These are phyloP conservation scores for Rhinogobio ventralis DNA, from an alignment of 2,797 vertebrate genomes.

Conservation along the genomic window DNA sequence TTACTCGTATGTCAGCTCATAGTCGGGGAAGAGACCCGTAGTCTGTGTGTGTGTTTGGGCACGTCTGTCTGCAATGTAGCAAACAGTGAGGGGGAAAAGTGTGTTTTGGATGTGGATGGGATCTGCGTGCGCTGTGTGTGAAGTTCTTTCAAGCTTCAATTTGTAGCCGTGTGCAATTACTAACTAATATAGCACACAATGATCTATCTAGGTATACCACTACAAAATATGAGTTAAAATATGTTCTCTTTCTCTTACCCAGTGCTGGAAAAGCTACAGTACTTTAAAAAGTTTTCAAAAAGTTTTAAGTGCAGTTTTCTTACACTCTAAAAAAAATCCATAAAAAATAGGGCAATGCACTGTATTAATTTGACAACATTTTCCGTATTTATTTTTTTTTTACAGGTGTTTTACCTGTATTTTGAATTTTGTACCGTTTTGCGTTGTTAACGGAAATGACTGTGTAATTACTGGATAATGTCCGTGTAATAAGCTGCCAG, in stretches of 20 bases:
- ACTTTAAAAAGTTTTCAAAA: no score
- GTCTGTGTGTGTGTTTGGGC: constrained; percentile 3
- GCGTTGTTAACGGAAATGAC: no score
- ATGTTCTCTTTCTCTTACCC: neutral
- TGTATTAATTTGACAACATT: no score
- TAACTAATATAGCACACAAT: neutral
- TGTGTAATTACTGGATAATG: no score
- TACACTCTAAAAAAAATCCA: no score
- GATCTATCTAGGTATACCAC: neutral
- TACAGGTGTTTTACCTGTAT: no score
- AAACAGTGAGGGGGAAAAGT: neutral
- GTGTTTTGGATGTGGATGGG: neutral
- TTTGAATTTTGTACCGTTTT: no score
- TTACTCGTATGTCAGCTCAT: neutral
- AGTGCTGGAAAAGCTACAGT: neutral
- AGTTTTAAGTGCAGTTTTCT: no score
- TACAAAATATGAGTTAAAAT: neutral
- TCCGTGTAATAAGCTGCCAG: no score
- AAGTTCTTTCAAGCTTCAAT: neutral
- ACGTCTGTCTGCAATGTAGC: neutral
- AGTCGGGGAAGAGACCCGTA: neutral
- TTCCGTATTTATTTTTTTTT: no score
- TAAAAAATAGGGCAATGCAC: no score
- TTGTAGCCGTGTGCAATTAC: neutral
- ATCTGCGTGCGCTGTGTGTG: neutral